Evolutionary conservation across 2,888 invertebrate species (phyloP), one percentile per base, ranked within the genome.

Genomic region (Patella pellucida): DNA sequence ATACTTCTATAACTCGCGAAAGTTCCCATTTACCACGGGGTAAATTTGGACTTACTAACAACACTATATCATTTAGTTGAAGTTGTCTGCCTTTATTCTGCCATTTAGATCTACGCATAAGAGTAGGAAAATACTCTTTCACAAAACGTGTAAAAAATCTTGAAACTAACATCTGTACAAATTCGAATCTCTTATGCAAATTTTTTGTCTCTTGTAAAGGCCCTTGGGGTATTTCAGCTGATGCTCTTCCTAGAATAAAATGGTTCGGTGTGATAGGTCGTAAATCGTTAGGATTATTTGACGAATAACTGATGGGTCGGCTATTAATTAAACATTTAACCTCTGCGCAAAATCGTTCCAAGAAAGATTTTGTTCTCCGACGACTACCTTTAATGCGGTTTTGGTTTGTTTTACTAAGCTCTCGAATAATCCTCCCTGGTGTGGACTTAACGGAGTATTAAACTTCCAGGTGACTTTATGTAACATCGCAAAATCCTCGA

Each of bases 371-470:
- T 73, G 73, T 27, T 77, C 23, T n/a, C 77, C 74, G 12, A 77
- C 50, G 1, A 31, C 67, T 2, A 68, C 69, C 16, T 62, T 51
- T 2, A 77, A 27, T 12, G 72, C 75, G 19, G 69, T 41, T 68
- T 77, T 77, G 3, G 52, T 62, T 31, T 70, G 73, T 50, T 76
- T 75, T 1, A 78, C 27, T 12, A 78, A 19, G 14, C 56, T 73
- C 31, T 77, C 77, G 54, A 54, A 73, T 12, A 77, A 14, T 15
- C 78, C 78, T 54, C 78, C 77, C 41, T 73, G 71, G 19, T 77
- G 76, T 1, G 78, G 72, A 31, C 72, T 72, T 9, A 72, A 50
- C 3, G 72, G 72, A 11, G 62, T 72, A 2, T 56, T 62, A 52
- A 76, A 76, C 11, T 51, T 70, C 76, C 75, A 76, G 11, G 52